These are phyloP conservation scores for Xenops minutus DNA, from an alignment of 2,797 vertebrate species.

Conservation along the genomic window DNA sequence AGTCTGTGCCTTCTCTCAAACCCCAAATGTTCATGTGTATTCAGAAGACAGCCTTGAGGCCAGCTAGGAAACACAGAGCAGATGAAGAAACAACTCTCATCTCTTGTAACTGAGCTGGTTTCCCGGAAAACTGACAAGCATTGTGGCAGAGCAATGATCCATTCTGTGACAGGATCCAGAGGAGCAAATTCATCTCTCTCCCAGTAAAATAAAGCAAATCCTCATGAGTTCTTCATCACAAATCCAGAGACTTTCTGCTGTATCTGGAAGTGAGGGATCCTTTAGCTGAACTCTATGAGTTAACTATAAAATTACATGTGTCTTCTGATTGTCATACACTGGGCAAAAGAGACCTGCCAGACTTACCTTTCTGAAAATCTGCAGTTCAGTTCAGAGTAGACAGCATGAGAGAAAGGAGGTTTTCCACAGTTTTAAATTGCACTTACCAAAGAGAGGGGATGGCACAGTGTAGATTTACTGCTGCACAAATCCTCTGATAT, in stretches of 20 bases:
- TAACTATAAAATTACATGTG: neutral
- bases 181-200: neutral
- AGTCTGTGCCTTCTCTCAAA: neutral
- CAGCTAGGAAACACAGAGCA: neutral
- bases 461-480: neutral
- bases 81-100: neutral
- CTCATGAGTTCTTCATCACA: neutral
- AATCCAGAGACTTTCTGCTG: neutral
- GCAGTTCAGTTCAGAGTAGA: neutral
- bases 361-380: neutral
- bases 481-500: neutral
- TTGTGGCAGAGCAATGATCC: neutral
- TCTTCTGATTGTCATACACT: neutral
- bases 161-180: neutral
- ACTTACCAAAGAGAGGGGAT: neutral
- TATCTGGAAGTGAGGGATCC: neutral
- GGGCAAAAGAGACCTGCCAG: neutral
- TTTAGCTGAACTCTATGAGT: neutral
- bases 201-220: neutral
- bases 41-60: neutral
- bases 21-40: rapidly evolving
- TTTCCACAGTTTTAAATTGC: neutral
- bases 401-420: neutral
- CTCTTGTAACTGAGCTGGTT: neutral
- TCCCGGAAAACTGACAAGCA: neutral